These are phyloP conservation scores for Sus scrofa DNA, from an alignment of 2,113 vertebrate genomes.

Conservation along the genomic window T2T-Sscrofa CM000812.6:205188501-205189000, in stretches of 20 bases:
- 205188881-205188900: conserved; percentile 92
- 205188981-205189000: neutral
- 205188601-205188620: too few relatives aligned
- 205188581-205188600: neutral
- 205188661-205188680: neutral
- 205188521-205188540: neutral
- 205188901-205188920: conserved; percentile 85
- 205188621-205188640: neutral
- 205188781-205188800: conserved; percentile 90
- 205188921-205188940: neutral
- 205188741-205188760: conserved; percentile 88
- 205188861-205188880: conserved; percentile 89
- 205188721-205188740: conserved; percentile 87
- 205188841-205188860: conserved; percentile 88
- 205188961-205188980: neutral
- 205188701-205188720: conserved; percentile 88
- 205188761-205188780: conserved; percentile 90
- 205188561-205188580: neutral
- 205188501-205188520: neutral
- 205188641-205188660: neutral
- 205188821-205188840: conserved; percentile 89
- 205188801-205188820: conserved; percentile 88
- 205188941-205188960: neutral
- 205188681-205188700: conserved; percentile 82
- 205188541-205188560: neutral